Evolutionary conservation across 2,797 vertebrate genomes (phyloP).

Genomic region (Poeciliopsis infans): DNA sequence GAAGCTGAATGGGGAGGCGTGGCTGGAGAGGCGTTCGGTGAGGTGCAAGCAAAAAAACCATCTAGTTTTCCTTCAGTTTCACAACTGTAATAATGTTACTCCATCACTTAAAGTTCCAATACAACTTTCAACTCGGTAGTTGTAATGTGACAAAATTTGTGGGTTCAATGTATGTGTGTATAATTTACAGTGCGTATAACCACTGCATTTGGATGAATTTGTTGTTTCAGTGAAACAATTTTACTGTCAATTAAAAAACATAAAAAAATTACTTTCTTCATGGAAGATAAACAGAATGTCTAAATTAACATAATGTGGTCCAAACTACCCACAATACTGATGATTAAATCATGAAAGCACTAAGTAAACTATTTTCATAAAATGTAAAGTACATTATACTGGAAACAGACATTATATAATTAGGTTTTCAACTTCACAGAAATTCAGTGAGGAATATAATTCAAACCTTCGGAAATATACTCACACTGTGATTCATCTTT

Average conservation of each 20-base stretch:
- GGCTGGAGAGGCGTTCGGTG: too few species aligned
- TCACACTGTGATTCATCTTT: conserved; percentile 2
- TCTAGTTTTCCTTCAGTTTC: not conserved
- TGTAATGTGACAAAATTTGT: not conserved
- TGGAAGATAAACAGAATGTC: not conserved
- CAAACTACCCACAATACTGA: not conserved
- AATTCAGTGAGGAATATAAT: not conserved
- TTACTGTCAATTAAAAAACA: not conserved
- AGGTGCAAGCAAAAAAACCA: not conserved
- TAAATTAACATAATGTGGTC: not conserved
- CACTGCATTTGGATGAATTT: not conserved
- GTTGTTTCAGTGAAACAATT: not conserved
- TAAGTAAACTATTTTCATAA: not conserved
- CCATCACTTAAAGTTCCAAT: not conserved
- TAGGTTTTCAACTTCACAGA: not conserved
- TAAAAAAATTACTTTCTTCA: not conserved
- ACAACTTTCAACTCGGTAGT: not conserved
- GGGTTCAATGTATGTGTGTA: not conserved
- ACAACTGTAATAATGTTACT: not conserved
- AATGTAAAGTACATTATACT: not conserved
- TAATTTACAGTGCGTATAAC: not conserved
- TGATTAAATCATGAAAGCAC: not conserved
- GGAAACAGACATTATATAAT: not conserved
- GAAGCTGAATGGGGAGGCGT: too few species aligned
- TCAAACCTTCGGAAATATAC: conserved; percentile 13